phyloP scores from a whole-genome alignment of 2,888 invertebrate genomes.

The Neelides folsomi region DNA sequence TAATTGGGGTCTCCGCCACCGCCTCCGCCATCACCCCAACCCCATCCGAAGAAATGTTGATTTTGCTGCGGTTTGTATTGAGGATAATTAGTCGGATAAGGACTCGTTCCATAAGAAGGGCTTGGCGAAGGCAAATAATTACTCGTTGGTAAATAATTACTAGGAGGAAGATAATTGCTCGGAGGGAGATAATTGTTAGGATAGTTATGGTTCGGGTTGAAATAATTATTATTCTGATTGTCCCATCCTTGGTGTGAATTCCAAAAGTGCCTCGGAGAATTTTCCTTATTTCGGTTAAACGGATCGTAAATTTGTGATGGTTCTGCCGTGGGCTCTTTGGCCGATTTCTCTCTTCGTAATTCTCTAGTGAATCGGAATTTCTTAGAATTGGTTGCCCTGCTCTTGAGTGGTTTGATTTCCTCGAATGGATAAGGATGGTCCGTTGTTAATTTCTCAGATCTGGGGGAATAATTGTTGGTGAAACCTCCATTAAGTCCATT shows the following conservation, averaged over 20 bases:
- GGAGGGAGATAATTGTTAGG: no score
- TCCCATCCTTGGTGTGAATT: neutral
- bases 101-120: no score
- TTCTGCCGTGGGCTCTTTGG: neutral
- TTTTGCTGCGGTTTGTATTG: neutral
- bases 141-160: no score
- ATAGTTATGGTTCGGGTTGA: neutral
- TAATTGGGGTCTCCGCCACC: neutral
- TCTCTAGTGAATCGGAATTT: no score
- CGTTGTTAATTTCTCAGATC: neutral
- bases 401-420: neutral
- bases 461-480: slow-evolving; percentile 1
- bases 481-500: neutral
- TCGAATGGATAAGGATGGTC: neutral
- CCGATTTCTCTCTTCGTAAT: no score
- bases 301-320: neutral
- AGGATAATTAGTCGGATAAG: neutral
- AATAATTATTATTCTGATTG: slow-evolving; percentile 1
- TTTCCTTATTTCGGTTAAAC: neutral
- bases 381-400: no score
- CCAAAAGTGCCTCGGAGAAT: slow-evolving; percentile 1
- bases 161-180: no score
- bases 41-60: neutral
- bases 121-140: no score
- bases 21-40: neutral